Evolutionary conservation across 2,113 vertebrate species (phyloP).

Genomic region (Notarius quadriscutis): DNA sequence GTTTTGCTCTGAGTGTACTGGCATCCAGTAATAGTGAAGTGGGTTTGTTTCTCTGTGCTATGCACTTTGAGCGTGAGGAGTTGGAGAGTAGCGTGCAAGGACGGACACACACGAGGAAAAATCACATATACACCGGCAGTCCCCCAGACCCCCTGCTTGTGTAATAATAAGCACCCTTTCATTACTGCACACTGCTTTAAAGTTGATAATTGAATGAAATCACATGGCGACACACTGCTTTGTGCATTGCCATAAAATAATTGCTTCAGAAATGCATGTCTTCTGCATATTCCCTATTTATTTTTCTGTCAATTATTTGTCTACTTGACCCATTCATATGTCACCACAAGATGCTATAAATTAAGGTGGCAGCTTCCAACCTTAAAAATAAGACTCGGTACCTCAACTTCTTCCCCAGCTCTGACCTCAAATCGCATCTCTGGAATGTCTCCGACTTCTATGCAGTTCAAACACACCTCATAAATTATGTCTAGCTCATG

Average conservation of each 20-base stretch:
- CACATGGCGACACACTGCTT: conserved; percentile 60
- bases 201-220: conserved; percentile 73
- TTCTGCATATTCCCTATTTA: conserved; percentile 56
- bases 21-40: neutral
- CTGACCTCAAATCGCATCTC: neutral
- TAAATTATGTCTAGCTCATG: neutral
- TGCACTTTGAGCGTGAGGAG: neutral
- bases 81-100: neutral
- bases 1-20: neutral
- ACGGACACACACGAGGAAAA: conserved; percentile 56
- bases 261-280: conserved; percentile 52
- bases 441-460: neutral
- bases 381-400: neutral
- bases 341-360: neutral
- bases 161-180: conserved; percentile 76
- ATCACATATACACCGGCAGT: conserved; percentile 72
- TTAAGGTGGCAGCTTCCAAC: neutral
- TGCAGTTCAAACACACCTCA: neutral
- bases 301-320: conserved; percentile 23
- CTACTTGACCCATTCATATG: neutral
- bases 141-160: conserved; percentile 64
- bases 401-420: neutral
- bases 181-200: conserved; percentile 73
- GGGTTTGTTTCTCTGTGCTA: neutral
- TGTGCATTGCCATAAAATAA: conserved; percentile 41